phyloP scores from a whole-genome alignment of 2,113 vertebrate genomes.

The Spea multiplicata region DNA sequence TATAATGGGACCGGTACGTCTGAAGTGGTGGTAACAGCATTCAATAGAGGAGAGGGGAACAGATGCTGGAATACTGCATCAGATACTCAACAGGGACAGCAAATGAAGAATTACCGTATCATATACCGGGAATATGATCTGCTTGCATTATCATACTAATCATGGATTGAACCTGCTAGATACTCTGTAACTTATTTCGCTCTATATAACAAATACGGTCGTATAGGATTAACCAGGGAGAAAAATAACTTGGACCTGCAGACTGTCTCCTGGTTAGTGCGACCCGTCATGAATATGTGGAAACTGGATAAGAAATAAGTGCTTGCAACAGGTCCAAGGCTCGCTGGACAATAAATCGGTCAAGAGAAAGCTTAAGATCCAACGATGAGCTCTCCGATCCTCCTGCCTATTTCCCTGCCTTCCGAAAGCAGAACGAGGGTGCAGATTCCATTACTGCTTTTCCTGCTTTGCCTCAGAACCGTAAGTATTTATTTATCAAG shows the following conservation, averaged over 20 bases:
- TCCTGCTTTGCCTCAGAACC: neutral
- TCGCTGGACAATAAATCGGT: neutral
- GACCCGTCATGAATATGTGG: neutral
- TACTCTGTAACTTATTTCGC: neutral
- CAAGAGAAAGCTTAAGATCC: neutral
- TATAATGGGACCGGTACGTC: constrained; percentile 4
- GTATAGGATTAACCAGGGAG: too few species aligned
- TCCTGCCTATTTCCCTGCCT: neutral
- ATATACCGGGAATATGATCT: neutral
- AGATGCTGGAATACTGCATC: neutral
- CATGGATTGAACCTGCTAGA: neutral
- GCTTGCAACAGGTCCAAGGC: neutral
- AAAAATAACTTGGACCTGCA: neutral
- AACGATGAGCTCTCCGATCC: neutral
- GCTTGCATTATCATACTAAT: neutral
- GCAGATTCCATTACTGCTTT: neutral
- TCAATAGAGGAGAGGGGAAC: neutral
- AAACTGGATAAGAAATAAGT: neutral
- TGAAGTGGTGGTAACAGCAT: neutral
- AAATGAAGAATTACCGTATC: neutral
- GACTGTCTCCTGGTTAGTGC: neutral
- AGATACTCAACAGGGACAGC: neutral
- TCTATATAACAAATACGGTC: too few species aligned
- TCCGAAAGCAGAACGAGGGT: neutral
- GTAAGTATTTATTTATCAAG: neutral